Evolutionary conservation across 2,113 vertebrate genomes (phyloP).

Genomic region (Caretta caretta): DNA sequence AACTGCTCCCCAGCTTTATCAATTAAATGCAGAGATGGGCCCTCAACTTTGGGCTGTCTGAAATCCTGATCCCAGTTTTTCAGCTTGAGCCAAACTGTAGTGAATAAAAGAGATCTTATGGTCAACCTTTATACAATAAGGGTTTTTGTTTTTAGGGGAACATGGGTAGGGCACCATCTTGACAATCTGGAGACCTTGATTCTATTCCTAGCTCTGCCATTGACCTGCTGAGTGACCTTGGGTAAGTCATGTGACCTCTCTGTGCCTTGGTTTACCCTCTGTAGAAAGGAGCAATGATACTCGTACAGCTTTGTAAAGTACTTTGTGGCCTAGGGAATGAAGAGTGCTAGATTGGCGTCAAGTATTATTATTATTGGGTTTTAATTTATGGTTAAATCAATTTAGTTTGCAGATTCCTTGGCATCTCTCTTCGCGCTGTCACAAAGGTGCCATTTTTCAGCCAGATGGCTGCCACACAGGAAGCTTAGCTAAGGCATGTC

Average conservation of each 20-base stretch:
- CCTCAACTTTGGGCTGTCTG: not conserved
- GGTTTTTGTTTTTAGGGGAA: not conserved
- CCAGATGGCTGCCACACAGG: not conserved
- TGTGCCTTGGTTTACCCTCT: constrained; percentile 17
- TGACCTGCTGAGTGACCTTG: not conserved
- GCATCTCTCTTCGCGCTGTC: not conserved
- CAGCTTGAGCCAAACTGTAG: not conserved
- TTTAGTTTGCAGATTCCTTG: constrained; percentile 2
- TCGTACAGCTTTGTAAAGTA: not conserved
- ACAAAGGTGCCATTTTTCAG: not conserved
- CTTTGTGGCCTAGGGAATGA: not conserved
- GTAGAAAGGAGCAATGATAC: not conserved
- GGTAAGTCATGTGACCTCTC: not conserved
- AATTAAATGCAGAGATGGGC: not conserved
- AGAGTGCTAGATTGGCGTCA: not conserved
- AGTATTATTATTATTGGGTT: constrained; percentile 29
- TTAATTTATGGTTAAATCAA: constrained; percentile 22
- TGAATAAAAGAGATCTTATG: not conserved
- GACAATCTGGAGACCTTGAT: not conserved
- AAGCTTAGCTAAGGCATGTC: not conserved
- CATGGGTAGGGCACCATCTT: not conserved
- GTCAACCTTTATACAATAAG: not conserved
- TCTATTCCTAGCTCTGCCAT: not conserved
- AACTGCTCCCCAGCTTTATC: not conserved
- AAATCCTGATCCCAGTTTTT: not conserved